Evolutionary conservation across 2,888 invertebrate species (phyloP), one percentile per base, ranked within the genome.

Genomic region (Tridacna gigas): DNA sequence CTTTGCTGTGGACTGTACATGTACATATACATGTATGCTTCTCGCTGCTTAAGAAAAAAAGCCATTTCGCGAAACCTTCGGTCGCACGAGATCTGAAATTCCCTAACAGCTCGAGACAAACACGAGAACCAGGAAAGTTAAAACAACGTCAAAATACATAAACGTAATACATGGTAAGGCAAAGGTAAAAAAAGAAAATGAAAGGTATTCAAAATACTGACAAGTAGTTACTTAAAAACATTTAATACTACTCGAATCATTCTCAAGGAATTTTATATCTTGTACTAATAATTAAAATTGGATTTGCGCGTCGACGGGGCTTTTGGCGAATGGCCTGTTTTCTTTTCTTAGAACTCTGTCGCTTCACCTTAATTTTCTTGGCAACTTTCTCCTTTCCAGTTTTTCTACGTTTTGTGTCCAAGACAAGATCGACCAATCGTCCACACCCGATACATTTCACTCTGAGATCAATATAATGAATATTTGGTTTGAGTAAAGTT

Each of bases 391-490:
- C 12, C 20, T 74, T 26, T 66, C 26, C 22, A 13, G 11, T 28
- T 25, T 22, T 66, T 22, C 26, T 26, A 45, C 66, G 48, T 61
- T 18, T 66, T 12, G 69, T 82, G 48, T 77, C 26, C 26, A 85
- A 51, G 13, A 81, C 84, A 60, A 88, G 26, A 45, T 85, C 77
- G 5, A 88, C 88, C 56, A 88, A 28, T 0, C 83, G 60, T n/a
- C 88, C 88, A 77, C 88, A 88, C 13, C 88, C 88, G 65, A 63
- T 18, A 82, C 88, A 88, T n/a, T 73, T 71, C 20, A 88, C 81
- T 69, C 78, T 83, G 28, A 88, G 77, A 66, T 83, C 82, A 12
- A 88, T 37, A 11, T 69, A 28, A 45, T 61, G 71, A 2, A 56
- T 25, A 7, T 81, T 77, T 22, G 81, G 80, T 15, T 83, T 73